Percentiles rank a stretch among this genome's conserved stretches.
phyloP scores from a whole-genome alignment of 2,797 vertebrate genomes.

The Coranthus polyacanthus region DNA sequence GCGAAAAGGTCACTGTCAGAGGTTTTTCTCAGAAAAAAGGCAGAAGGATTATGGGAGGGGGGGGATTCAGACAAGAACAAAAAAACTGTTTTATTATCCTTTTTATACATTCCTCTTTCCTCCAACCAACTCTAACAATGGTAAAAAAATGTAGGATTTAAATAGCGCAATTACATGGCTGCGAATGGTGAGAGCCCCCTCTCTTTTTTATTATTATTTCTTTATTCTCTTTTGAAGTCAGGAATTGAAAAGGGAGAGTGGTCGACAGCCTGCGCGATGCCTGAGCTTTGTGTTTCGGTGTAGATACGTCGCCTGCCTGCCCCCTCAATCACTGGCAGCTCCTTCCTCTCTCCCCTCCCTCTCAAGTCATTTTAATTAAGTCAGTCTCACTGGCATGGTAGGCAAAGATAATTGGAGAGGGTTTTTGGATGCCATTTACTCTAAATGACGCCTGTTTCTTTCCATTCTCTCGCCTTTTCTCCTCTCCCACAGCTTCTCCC shows the following conservation, averaged over 20 bases:
- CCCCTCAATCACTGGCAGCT: slow-evolving; percentile 84
- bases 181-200: slow-evolving; percentile 71
- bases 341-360: slow-evolving; percentile 78
- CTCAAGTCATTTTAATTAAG: slow-evolving; percentile 91
- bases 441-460: slow-evolving; percentile 87
- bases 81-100: slow-evolving; percentile 80
- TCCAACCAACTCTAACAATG: slow-evolving; percentile 66
- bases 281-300: slow-evolving; percentile 86
- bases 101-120: slow-evolving; percentile 59
- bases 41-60: slow-evolving; percentile 78
- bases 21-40: slow-evolving; percentile 89
- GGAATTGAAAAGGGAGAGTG: slow-evolving; percentile 87
- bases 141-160: slow-evolving; percentile 81
- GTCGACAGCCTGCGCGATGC: slow-evolving; percentile 75
- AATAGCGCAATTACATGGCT: slow-evolving; percentile 85
- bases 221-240: slow-evolving; percentile 87
- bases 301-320: slow-evolving; percentile 86
- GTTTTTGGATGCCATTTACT: slow-evolving; percentile 90
- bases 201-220: slow-evolving; percentile 82
- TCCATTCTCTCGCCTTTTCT: slow-evolving; percentile 77
- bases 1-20: slow-evolving; percentile 95
- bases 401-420: slow-evolving; percentile 91
- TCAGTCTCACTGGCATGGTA: slow-evolving; percentile 88
- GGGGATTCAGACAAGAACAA: slow-evolving; percentile 63
- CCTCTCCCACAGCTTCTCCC: slow-evolving; percentile 63